Base-by-base conservation (phyloP, 2,113 vertebrate species). In the Hippoglossus stenolepis region DNA sequence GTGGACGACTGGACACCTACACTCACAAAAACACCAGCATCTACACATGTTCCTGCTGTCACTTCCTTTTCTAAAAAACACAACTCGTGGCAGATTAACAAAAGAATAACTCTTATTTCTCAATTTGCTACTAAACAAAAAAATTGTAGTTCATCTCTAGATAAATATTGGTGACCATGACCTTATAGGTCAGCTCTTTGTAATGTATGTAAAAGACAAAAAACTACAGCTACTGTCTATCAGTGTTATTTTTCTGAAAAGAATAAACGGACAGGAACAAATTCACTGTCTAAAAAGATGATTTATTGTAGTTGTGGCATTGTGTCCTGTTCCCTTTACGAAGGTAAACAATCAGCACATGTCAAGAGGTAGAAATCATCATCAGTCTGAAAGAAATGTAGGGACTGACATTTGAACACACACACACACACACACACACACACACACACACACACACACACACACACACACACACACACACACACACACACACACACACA, bases 361-460 rank as follows among this genome's bases (percentile, higher is more conserved):
- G 81, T 91, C 87, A 84, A 88, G 91, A 93, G 93, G 93, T 93
- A 93, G 93, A 93, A 92, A 87, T 89, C 40, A 85, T 79, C 20
- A 67, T 82, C 74, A 72, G 70, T 84, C 67, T 79, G 70, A 90
- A 88, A 84, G 40, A 62, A 83, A 76, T 61, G 60, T 45, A 68
- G 78, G 68, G 60, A 70, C 61, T 71, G 35, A 82, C 58, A 65
- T 64, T 56, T 28, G 84, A 28, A 70, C 65, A 56, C 35, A 9
- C 28, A 43, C 49, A 5, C 45, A 31, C 64, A 57, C 53, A 64
- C 47, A 61, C 14, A 49, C 13, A 14, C 70, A 58, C 67, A 60
- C 61, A 64, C 17, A 18, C n/a, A 20, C 17, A 49, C 47, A 49
- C 28, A 28, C 28, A 28, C 28, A 28, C 28, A 4, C 28, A 28